Percentiles rank a stretch among this genome's conserved stretches.
These are phyloP conservation scores for Acanthosepion lycidas DNA, from an alignment of 2,888 invertebrate species.

Conservation along the genomic window DNA sequence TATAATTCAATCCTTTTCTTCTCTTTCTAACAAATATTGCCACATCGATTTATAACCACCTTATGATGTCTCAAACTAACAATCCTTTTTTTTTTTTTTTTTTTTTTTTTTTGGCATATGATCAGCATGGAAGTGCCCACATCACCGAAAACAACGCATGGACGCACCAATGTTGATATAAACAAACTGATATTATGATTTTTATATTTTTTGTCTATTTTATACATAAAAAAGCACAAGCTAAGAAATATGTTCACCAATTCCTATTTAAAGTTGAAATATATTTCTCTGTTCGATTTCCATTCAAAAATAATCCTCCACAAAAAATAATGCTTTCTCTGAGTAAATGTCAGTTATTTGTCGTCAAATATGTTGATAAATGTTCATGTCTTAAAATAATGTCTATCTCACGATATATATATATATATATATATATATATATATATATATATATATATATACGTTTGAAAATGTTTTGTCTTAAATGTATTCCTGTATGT, in stretches of 20 bases:
- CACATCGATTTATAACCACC: background rate
- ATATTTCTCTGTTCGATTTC: background rate
- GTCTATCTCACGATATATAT: background rate
- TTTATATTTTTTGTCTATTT: too few relatives aligned
- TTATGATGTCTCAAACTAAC: background rate
- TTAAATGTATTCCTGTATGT: background rate
- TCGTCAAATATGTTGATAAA: background rate
- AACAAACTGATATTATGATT: background rate
- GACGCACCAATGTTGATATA: background rate
- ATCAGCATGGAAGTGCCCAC: background rate
- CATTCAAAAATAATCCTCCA: background rate
- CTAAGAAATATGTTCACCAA: too few relatives aligned
- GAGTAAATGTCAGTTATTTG: background rate
- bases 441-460: conserved; percentile 2
- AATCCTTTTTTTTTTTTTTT: background rate
- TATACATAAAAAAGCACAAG: too few relatives aligned
- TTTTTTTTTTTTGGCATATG: conserved; percentile 17
- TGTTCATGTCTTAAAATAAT: background rate
- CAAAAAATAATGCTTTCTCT: background rate
- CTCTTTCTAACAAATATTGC: background rate
- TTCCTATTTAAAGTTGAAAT: background rate
- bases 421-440: background rate
- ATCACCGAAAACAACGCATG: background rate
- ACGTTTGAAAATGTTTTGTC: background rate
- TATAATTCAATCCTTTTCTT: background rate